These are phyloP conservation scores for Carcharodon carcharias DNA, from an alignment of 2,797 vertebrate genomes.

Conservation along the genomic window DNA sequence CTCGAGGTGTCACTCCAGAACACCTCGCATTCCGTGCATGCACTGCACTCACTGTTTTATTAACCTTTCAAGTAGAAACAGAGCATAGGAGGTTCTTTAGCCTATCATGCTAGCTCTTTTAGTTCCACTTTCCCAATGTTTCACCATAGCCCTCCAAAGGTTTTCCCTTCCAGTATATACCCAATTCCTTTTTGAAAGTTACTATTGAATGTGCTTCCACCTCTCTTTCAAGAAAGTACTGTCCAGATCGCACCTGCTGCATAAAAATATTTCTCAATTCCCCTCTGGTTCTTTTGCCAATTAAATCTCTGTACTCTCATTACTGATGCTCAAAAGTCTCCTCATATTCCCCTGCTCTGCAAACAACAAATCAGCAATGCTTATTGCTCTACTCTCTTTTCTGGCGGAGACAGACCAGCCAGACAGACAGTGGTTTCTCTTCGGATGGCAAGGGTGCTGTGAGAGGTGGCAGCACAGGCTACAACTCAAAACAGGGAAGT, in stretches of 20 bases:
- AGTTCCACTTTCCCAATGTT: neutral
- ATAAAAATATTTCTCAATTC: neutral
- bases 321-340: neutral
- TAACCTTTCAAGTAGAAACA: neutral
- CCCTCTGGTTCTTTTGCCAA: neutral
- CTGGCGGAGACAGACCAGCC: neutral
- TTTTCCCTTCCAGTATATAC: neutral
- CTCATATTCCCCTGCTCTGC: neutral
- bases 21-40: too few species aligned
- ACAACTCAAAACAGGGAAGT: neutral
- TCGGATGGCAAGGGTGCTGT: neutral
- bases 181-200: neutral
- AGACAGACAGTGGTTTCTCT: neutral
- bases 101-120: neutral
- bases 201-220: neutral
- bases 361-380: neutral
- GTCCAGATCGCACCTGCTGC: neutral
- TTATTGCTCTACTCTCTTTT: neutral
- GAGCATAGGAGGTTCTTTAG: neutral
- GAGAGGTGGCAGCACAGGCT: neutral
- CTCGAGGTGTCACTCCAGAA: too few species aligned
- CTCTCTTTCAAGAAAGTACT: neutral
- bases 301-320: neutral
- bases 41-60: too few species aligned
- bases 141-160: neutral